Evolutionary conservation across 2,113 vertebrate genomes (phyloP), one percentile per base, ranked within the genome.

Genomic region (Terrapene triunguis): DNA sequence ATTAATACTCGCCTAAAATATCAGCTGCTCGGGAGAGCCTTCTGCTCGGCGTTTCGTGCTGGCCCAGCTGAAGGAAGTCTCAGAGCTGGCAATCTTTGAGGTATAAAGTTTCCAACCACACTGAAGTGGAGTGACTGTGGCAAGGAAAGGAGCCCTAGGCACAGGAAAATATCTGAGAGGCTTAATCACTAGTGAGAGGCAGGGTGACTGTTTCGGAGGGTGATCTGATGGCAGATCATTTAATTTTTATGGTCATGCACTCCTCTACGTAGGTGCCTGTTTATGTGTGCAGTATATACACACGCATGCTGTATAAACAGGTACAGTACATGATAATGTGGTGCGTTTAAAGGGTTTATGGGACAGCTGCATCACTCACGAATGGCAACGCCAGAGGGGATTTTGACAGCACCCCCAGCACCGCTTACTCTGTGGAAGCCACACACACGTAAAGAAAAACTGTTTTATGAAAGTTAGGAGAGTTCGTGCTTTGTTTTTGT

Each of bases 1-100:
- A 97, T 98, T 98, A 97, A 97, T 78, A 96, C 94, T 95, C 96
- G 97, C 94, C 72, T 85, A 96, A 95, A 97, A 48, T 94, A 97
- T 95, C 95, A 97, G 89, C 96, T 91, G 96, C 95, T 92, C 90
- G 94, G 65, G 97, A 94, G 92, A 87, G 85, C 84, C 96, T 97
- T 96, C 94, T 91, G 93, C 79, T 96, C 90, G 91, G 11, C 44
- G 79, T 65, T 86, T 91, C 24, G 38, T 84, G 88, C 74, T 42
- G 82, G 87, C 65, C 65, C n/a, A 72, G 87, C 10, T 97, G 94
- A 95, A 94, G 93, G 80, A 84, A 94, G 89, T 53, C 90, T 96
- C 94, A 53, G 89, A 86, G 83, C 92, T 88, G 82, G 97, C 91
- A 95, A 85, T 94, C 93, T 62, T 82, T 82, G 90, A 88, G 84